A percentile compares a stretch with the other conserved stretches of the same genome.
These are phyloP conservation scores for Diplogasteroides magnus DNA, from an alignment of 1,140 invertebrate genomes.

Conservation along the genomic window DNA sequence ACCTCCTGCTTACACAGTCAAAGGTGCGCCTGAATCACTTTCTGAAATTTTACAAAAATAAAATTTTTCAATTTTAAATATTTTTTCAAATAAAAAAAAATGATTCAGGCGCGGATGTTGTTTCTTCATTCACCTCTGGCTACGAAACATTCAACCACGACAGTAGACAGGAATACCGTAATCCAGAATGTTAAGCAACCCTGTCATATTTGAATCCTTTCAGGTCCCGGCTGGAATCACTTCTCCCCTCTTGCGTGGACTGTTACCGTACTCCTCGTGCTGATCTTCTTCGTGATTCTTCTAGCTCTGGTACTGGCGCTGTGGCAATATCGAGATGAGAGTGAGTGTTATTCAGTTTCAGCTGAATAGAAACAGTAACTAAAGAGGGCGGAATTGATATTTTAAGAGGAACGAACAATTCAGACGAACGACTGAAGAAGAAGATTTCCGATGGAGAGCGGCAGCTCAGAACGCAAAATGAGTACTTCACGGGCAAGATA, in stretches of 20 bases:
- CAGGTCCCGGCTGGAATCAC: background rate
- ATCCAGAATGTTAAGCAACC: too few species aligned
- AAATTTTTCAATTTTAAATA: too few species aligned
- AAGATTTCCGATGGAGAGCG: background rate
- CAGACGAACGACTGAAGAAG: background rate
- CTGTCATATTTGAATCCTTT: too few species aligned
- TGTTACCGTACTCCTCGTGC: conserved; percentile 22
- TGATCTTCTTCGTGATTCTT: conserved; percentile 26
- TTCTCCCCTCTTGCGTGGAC: conserved; percentile 25
- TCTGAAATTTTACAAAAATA: too few species aligned
- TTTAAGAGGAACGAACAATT: background rate
- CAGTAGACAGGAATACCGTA: too few species aligned
- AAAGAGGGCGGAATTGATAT: conserved; percentile 18
- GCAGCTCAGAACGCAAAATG: conserved; percentile 13
- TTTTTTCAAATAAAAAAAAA: too few species aligned
- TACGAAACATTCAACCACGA: too few species aligned
- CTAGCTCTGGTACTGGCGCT: conserved; percentile 7
- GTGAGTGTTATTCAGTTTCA: conserved; percentile 16
- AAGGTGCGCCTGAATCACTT: too few species aligned
- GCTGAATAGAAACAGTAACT: background rate
- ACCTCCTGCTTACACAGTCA: too few species aligned
- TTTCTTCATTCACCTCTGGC: too few species aligned
- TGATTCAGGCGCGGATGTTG: too few species aligned
- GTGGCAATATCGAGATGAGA: conserved; percentile 22
- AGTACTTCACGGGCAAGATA: conserved; percentile 20